phyloP scores from a whole-genome alignment of 1,140 invertebrate genomes.

The Phenacoccus solenopsis region DNA sequence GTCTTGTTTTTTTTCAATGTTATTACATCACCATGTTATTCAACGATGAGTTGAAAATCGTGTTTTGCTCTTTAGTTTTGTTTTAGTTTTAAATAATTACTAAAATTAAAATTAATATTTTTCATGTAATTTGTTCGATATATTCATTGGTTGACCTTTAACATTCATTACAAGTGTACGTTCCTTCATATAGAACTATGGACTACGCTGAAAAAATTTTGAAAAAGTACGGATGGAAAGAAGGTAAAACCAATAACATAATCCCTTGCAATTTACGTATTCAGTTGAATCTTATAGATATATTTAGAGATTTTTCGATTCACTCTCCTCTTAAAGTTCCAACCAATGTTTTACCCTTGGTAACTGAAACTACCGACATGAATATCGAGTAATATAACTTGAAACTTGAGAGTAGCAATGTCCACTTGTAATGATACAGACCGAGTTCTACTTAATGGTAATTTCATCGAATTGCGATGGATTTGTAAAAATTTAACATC shows the following conservation, averaged over 20 bases:
- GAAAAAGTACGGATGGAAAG: slow-evolving; percentile 22
- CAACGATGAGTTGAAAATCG: slow-evolving; percentile 11
- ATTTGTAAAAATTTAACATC: too few species aligned
- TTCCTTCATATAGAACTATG: background rate
- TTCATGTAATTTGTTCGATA: background rate
- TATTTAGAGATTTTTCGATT: background rate
- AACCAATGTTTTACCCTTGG: too few species aligned
- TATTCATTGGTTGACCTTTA: background rate
- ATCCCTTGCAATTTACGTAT: background rate
- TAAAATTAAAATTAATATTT: background rate
- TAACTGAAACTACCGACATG: too few species aligned
- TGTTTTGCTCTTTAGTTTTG: slow-evolving; percentile 8
- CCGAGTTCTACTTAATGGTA: too few species aligned
- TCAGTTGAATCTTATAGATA: background rate
- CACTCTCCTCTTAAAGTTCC: background rate
- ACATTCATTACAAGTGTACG: background rate
- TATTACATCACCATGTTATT: background rate
- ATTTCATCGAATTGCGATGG: too few species aligned
- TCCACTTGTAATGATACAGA: too few species aligned
- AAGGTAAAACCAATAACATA: slow-evolving; percentile 18
- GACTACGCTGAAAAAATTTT: slow-evolving; percentile 21
- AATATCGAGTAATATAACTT: too few species aligned
- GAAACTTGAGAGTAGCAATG: too few species aligned
- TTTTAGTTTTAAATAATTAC: slow-evolving; percentile 4
- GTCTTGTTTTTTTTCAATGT: background rate